These are phyloP conservation scores for Copidosoma floridanum DNA, from an alignment of 1,140 invertebrate genomes.

Conservation along the genomic window DNA sequence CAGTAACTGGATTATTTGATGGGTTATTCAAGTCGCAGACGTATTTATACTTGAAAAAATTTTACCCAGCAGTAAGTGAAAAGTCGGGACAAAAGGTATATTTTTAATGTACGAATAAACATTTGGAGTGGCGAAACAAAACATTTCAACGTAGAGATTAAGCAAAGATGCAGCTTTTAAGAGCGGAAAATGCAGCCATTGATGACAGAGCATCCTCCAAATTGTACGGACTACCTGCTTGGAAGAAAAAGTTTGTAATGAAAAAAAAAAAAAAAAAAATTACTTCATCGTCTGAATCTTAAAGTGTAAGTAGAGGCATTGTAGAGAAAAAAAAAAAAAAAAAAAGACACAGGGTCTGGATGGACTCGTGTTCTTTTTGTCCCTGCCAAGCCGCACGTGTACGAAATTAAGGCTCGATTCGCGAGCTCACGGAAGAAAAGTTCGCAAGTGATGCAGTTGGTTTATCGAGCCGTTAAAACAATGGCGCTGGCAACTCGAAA, in stretches of 20 bases:
- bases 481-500: not conserved
- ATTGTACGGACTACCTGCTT: not conserved
- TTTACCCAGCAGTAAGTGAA: too few species aligned
- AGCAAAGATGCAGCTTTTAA: conserved; percentile 3
- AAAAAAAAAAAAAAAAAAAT: not conserved
- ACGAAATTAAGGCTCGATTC: conserved; percentile 7
- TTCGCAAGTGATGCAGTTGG: conserved; percentile 13
- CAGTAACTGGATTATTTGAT: too few species aligned
- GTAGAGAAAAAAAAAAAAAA: not conserved
- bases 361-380: not conserved
- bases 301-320: conserved; percentile 18
- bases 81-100: too few species aligned
- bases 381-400: not conserved
- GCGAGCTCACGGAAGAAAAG: conserved; percentile 13
- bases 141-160: not conserved
- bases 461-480: conserved; percentile 30
- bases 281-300: conserved; percentile 14
- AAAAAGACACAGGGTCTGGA: not conserved
- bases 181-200: too few species aligned
- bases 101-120: not conserved
- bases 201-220: too few species aligned
- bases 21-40: too few species aligned
- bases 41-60: too few species aligned
- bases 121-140: not conserved
- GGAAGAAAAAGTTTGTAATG: conserved; percentile 9